Evolutionary conservation across 2,888 invertebrate genomes (phyloP), one percentile per base, ranked within the genome.

Genomic region (Perithous albicinctus): DNA sequence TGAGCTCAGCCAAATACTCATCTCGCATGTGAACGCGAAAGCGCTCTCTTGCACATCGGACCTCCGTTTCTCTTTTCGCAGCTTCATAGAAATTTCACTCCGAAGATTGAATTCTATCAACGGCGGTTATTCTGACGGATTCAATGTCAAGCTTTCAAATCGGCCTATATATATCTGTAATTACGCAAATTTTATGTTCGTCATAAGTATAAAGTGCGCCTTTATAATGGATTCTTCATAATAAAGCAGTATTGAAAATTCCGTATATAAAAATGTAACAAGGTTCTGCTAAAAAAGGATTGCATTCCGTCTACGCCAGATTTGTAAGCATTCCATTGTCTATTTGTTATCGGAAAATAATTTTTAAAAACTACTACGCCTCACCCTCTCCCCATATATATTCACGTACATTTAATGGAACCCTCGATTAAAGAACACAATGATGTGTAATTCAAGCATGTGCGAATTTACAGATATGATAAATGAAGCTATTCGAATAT

Each of bases 71-170:
- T 20, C 59, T 20, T 8, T 18, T 7, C 10, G 6, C 29, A 26
- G 56, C 59, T 12, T 6, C 18, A 29, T 35, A 43, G 32, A 59
- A 72, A 72, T 72, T 29, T 43, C 38, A 72, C 56, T 32, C 56
- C 59, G 5, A 46, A 72, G 46, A 72, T 72, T 72, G 43, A 46
- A 72, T 72, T 43, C 12, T 20, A 32, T 3, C 18, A 2, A 4
- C 18, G 32, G 1, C 8, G 18, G 35, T 8, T 0, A 12, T 12
- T 18, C 59, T 32, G 59, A 59, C 35, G 18, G 59, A 32, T 59
- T 59, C 7, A 8, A 32, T 59, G 59, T 35, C 59, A 59, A 59
- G 35, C 15, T 15, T 1, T 59, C 32, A 7, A 15, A 32, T 59
- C 32, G 32, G n/a, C 32, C 32, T 0, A 2, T 32, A 0, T 7